Evolutionary conservation across 2,797 vertebrate species (phyloP), one percentile per base, ranked within the genome.

Genomic region (Girardinus metallicus): DNA sequence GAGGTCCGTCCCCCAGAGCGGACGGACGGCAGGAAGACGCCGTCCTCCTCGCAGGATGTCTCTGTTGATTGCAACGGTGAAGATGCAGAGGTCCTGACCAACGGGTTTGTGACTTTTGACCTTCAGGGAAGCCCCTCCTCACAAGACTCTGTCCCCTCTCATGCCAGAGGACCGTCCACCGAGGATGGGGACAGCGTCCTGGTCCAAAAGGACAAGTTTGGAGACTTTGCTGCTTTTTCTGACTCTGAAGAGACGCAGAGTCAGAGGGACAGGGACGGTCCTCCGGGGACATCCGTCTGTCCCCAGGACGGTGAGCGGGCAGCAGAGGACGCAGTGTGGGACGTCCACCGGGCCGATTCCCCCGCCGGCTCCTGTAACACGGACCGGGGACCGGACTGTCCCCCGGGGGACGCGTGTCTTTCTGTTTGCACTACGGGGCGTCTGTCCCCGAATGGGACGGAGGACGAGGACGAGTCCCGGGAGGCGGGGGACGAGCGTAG

Each of bases 181-280:
- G 95, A 96, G 85, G 93, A 94, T 88, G 93, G 89, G 85, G 88
- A 93, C 79, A 83, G 31, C 74, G 34, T 88, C 9, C 82, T 75
- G 66, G 87, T 87, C 88, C 89, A 92, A 26, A 26, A 26, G 47
- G 91, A 96, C 46, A 95, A 96, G 55, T 98, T 97, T 93, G 97
- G 97, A 46, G 97, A 98, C 93, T 99, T 99, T 95, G 93, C 97
- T 80, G 94, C 96, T 44, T 98, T 99, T 95, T 96, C 97, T 60
- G 90, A 93, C 68, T 89, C 83, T 53, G 87, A 88, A 70, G 83
- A 74, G 75, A 51, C 64, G 44, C 11, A 90, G 76, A 78, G 86
- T 88, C 89, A 89, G 90, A 90, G 13, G 83, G 80, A 83, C 83
- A 81, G n/a, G 53, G 83, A 87, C 26, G 1, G 2, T 21, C 36